Percentiles rank a stretch among this genome's conserved stretches.
These are phyloP conservation scores for Pitta sordida DNA, from an alignment of 2,113 vertebrate species.

Conservation along the genomic window DNA sequence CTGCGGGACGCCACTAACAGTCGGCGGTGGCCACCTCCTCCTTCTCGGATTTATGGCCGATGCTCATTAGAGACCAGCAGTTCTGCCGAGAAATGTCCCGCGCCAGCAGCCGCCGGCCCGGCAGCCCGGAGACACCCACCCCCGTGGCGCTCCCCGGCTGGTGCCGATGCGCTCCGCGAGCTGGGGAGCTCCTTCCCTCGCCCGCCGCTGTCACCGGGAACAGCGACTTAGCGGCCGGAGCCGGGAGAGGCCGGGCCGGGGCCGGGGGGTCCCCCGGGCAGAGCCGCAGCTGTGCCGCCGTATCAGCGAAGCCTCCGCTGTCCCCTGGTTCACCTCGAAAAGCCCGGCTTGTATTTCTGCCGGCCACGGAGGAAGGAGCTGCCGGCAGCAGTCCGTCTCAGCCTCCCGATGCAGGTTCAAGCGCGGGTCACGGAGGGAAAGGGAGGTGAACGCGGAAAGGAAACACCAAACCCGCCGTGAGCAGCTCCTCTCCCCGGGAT, in stretches of 20 bases:
- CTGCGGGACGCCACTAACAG: not conserved
- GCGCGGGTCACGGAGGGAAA: conserved; percentile 78
- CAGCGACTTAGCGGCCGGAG: not conserved
- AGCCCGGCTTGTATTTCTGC: conserved; percentile 51
- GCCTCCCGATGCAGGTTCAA: conserved; percentile 84
- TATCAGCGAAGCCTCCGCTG: not conserved
- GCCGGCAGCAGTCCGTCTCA: conserved; percentile 26
- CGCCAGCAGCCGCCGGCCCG: not conserved
- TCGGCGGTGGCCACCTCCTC: not conserved
- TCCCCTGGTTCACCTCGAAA: conserved; percentile 41
- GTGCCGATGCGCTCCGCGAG: not conserved
- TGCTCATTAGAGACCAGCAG: not conserved
- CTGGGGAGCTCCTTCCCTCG: not conserved
- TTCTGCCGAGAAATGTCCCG: not conserved
- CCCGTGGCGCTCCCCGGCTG: not conserved
- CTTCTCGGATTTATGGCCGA: not conserved
- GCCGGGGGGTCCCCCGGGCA: not conserved
- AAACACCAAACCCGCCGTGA: conserved; percentile 57
- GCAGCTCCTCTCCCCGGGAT: not conserved
- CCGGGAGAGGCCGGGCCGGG: not conserved
- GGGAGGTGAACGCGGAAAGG: conserved; percentile 74
- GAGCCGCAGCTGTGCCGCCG: not conserved
- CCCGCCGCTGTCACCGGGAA: not conserved
- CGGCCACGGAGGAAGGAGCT: conserved; percentile 25
- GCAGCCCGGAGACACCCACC: not conserved